Evolutionary conservation across 2,888 invertebrate genomes (phyloP).

Genomic region (Dasysyrphus tricinctus): DNA sequence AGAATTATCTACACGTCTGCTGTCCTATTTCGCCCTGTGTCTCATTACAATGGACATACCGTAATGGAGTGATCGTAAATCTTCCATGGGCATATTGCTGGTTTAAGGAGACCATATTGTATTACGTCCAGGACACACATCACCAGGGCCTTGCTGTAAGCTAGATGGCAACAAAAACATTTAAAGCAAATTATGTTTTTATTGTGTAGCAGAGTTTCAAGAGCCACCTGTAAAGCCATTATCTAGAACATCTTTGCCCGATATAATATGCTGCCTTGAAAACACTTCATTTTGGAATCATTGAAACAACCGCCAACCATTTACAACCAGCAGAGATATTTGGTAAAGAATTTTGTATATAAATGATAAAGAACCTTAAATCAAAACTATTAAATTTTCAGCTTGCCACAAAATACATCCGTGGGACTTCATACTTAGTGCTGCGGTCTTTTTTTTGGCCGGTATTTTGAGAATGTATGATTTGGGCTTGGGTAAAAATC

Average conservation of each 20-base stretch:
- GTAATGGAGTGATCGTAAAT: constrained; percentile 94
- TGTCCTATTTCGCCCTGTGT: constrained; percentile 97
- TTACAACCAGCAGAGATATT: constrained; percentile 92
- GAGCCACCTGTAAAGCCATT: constrained; percentile 90
- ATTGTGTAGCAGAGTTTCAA: constrained; percentile 81
- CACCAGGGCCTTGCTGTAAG: constrained; percentile 88
- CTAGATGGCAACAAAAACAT: constrained; percentile 82
- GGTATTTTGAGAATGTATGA: constrained; percentile 80
- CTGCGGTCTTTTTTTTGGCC: constrained; percentile 79
- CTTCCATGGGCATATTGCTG: constrained; percentile 89
- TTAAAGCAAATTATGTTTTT: constrained; percentile 82
- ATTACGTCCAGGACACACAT: constrained; percentile 93
- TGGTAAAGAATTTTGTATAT: constrained; percentile 82
- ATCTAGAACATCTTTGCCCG: constrained; percentile 89
- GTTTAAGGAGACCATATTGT: constrained; percentile 95
- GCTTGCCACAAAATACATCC: constrained; percentile 91
- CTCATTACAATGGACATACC: constrained; percentile 96
- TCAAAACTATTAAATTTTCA: constrained; percentile 78
- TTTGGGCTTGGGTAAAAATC: constrained; percentile 77
- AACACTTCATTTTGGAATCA: constrained; percentile 93
- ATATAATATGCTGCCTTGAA: constrained; percentile 90
- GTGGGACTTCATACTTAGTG: constrained; percentile 84
- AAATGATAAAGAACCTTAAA: background rate
- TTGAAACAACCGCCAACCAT: constrained; percentile 91
- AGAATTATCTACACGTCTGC: constrained; percentile 92